Base-by-base conservation (phyloP, 2,113 vertebrate genomes). In the Ariopsis seemanni region DNA sequence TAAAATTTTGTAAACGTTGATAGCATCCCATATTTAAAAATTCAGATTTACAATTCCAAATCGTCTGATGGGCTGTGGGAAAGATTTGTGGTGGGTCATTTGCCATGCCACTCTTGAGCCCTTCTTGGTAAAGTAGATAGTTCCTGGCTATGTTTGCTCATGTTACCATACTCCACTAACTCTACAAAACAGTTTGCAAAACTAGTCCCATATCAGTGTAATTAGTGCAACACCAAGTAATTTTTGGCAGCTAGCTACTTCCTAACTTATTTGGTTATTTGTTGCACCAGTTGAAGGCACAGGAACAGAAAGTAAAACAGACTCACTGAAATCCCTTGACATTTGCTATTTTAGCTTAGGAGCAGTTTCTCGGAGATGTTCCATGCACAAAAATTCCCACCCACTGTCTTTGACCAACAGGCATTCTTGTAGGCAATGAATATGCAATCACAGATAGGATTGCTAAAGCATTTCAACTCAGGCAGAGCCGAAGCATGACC, bases 331-430 rank as follows among this genome's bases (percentile, higher is more conserved):
- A 9, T 75, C 48, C 12, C 48, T 77, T 22, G 34, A 22, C 7
- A 1, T 27, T 30, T 58, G 27, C 55, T 55, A 2, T 81, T 81
- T 81, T 42, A 57, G 74, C 11, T n/a, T 25, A 53, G 50, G 7
- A 78, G 53, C 53, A 9, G 53, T 53, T 57, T 57, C n/a, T 79
- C 14, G 10, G 57, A 60, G 57, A 62, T 1, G 17, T 10, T 62
- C 57, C 78, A 42, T 62, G 9, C 57, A 80, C n/a, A 1, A 55
- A 52, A 79, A 62, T 18, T 82, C 30, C 79, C 79, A 82, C 57
- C 79, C 79, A 82, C 57, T 42, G 4, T 62, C 30, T 72, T 69
- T 83, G 75, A 86, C 81, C 74, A 82, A 25, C 84, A 63, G 8
- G 60, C 53, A 25, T 34, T 82, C 84, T 83, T n/a, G 0, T 55